Evolutionary conservation across 2,797 vertebrate genomes (phyloP), one percentile per base, ranked within the genome.

Genomic region (Chloroceryle amazona): DNA sequence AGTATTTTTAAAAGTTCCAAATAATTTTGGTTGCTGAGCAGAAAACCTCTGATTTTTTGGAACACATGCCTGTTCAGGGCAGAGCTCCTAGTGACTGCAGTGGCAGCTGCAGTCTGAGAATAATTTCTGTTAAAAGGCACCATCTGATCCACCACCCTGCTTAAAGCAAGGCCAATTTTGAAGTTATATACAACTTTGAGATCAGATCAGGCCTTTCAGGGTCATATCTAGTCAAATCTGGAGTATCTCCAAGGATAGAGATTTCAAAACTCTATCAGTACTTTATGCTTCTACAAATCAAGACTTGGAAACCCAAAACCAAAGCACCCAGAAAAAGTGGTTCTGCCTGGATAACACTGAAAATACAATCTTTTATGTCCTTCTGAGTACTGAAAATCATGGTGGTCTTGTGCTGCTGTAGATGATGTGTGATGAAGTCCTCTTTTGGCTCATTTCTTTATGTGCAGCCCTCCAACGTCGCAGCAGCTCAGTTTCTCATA

Each of bases 21-120:
- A 54, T 55, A 47, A 86, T 84, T 90, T 58, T 81, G 20, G 18
- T 17, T 67, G 44, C 55, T 33, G 10, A 94, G 71, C 22, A 89
- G 76, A 94, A 94, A 79, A 88, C 73, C 31, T 70, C 33, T 23
- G 29, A 31, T 31, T 78, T 89, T 73, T 96, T 87, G 74, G 21
- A 85, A 33, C 58, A 41, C 41, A 68, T 6, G 19, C 68, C 68
- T 81, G 58, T 41, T 94, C 33, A 75, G 84, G 23, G 8, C 87
- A 88, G 39, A 84, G 39, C 60, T 95, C 62, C 23, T 51, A 86
- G 46, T 49, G 65, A 90, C 65, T 94, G 61, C 68, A 90, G 70
- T 62, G 72, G 81, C 84, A 91, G 84, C 65, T 93, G 81, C 87
- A 93, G 46, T 79, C 90, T 96, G 68, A 94, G 94, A 93, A 96